Conservation (phyloP, 2,797 vertebrate genomes). For the Graptemys geographica region DNA sequence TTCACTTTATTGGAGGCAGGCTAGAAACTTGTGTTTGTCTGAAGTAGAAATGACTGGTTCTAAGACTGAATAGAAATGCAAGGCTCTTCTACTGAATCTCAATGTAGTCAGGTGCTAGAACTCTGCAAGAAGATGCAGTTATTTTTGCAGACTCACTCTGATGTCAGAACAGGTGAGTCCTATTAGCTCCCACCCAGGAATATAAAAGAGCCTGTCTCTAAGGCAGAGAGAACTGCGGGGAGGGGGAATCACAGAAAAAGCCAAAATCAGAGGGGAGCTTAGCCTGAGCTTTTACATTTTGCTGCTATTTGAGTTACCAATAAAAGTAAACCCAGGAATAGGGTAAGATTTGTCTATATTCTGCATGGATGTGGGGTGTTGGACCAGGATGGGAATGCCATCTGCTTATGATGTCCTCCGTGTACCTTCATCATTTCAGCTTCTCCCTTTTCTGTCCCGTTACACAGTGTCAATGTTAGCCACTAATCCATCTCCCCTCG, state of each 20-base stretch:
- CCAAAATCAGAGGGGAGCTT: not conserved
- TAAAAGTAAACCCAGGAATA: not conserved
- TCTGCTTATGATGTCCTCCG: not conserved
- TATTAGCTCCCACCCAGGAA: not conserved
- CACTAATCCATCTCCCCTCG: not conserved
- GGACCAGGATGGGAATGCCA: not conserved
- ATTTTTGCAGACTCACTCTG: not conserved
- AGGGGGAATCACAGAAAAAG: not conserved
- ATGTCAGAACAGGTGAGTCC: not conserved
- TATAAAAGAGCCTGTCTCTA: not conserved
- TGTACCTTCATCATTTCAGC: not conserved
- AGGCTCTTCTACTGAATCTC: not conserved
- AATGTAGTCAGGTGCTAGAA: not conserved
- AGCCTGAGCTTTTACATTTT: not conserved
- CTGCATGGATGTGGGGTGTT: not conserved
- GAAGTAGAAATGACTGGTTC: not conserved
- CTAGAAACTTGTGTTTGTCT: not conserved
- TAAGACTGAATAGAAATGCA: not conserved
- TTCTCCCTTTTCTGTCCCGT: not conserved
- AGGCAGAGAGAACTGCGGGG: not conserved
- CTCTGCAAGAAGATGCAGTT: not conserved
- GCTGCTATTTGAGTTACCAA: not conserved
- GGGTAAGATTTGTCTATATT: not conserved
- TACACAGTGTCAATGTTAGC: not conserved
- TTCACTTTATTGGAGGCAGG: not conserved